Percentiles rank a stretch among this genome's conserved stretches.
These are phyloP conservation scores for Hymenochirus boettgeri DNA, from an alignment of 2,113 vertebrate species.

Conservation along the genomic window DNA sequence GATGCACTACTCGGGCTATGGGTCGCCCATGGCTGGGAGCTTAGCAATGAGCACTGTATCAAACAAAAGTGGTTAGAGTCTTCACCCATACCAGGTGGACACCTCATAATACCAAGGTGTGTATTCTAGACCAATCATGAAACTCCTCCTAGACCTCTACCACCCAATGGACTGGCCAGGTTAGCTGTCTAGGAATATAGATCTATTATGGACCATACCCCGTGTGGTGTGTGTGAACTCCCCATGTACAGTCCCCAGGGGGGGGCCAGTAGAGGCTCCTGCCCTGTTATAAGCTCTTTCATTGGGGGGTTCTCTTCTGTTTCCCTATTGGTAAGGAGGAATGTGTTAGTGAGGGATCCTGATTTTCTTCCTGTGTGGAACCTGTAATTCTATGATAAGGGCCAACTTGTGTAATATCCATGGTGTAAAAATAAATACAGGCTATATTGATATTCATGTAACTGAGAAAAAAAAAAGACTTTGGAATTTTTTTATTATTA, in stretches of 20 bases:
- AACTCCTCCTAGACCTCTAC: constrained; percentile 82
- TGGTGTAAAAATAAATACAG: constrained; percentile 50
- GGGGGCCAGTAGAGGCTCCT: constrained; percentile 70
- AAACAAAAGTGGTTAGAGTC: constrained; percentile 89
- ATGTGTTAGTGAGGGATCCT: constrained; percentile 59
- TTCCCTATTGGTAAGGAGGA: constrained; percentile 63
- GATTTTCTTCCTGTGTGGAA: constrained; percentile 54
- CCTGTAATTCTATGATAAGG: constrained; percentile 68
- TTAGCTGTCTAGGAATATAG: constrained; percentile 35
- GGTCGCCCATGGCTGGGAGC: constrained; percentile 87
- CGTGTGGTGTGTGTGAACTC: constrained; percentile 65
- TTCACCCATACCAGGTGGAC: constrained; percentile 79
- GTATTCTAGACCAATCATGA: constrained; percentile 97
- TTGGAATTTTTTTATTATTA: constrained; percentile 46
- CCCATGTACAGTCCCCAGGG: constrained; percentile 49
- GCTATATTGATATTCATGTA: constrained; percentile 64
- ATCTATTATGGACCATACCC: constrained; percentile 69
- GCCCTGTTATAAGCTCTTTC: constrained; percentile 60
- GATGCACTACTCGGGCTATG: constrained; percentile 94
- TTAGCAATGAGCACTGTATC: constrained; percentile 90
- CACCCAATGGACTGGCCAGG: constrained; percentile 24
- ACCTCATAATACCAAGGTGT: constrained; percentile 92
- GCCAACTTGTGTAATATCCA: constrained; percentile 64
- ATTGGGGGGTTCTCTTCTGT: constrained; percentile 15
- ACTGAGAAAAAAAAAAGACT: constrained; percentile 58